These are phyloP conservation scores for Lophotriccus pileatus DNA, from an alignment of 2,797 vertebrate species.

Conservation along the genomic window DNA sequence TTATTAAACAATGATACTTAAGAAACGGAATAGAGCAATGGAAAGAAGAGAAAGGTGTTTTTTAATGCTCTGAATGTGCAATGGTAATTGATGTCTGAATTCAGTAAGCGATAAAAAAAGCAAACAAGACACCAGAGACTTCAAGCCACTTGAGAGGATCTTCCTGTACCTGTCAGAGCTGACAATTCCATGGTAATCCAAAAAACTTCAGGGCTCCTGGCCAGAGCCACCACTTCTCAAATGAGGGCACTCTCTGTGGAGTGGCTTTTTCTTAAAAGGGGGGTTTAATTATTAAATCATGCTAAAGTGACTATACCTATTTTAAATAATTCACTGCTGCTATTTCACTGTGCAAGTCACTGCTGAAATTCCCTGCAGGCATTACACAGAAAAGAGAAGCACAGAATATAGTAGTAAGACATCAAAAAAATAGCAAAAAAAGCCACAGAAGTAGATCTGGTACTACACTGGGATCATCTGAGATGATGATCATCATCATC, in stretches of 20 bases:
- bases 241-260: not conserved
- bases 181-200: not conserved
- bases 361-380: not conserved
- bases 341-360: not conserved
- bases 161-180: not conserved
- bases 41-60: not conserved
- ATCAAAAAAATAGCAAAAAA: not conserved
- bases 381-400: not conserved
- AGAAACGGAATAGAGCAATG: not conserved
- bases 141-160: not conserved
- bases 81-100: not conserved
- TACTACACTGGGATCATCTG: not conserved
- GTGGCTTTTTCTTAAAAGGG: not conserved
- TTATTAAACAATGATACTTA: not conserved
- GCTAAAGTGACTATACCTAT: not conserved
- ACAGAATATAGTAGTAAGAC: not conserved
- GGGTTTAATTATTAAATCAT: conserved; percentile 34
- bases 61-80: not conserved
- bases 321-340: conserved; percentile 40
- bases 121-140: not conserved
- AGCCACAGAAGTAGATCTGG: not conserved
- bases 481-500: not conserved
- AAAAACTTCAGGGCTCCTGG: not conserved
- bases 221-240: not conserved
- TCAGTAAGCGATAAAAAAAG: not conserved